Conservation (phyloP, 2,888 invertebrate genomes). For the Argyra leucocephala region DNA sequence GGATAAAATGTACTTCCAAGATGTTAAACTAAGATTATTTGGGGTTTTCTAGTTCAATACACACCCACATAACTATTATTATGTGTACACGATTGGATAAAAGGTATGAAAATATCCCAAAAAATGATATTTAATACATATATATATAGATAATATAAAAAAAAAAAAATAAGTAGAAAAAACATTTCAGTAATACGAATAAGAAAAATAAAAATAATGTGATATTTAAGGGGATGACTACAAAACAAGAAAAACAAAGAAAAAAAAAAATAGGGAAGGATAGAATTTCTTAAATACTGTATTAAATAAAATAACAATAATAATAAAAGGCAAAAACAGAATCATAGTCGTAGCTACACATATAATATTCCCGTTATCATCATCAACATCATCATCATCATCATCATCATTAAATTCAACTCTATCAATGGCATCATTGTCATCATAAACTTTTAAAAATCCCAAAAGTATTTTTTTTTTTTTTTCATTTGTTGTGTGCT, state of each 20-base stretch:
- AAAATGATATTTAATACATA: neutral
- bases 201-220: neutral
- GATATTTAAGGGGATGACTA: neutral
- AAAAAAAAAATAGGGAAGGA: neutral
- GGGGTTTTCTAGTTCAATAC: slow-evolving; percentile 1
- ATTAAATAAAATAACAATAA: neutral
- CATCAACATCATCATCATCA: neutral
- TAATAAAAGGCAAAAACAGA: too few relatives aligned
- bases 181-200: neutral
- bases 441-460: slow-evolving; percentile 1
- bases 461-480: neutral
- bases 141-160: too few relatives aligned
- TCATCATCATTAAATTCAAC: neutral
- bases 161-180: neutral
- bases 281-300: too few relatives aligned
- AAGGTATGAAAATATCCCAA: slow-evolving; percentile 1
- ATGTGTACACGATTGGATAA: neutral
- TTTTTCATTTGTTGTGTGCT: too few relatives aligned
- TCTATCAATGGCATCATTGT: neutral
- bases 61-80: slow-evolving; percentile 6
- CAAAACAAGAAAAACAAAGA: neutral
- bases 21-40: slow-evolving; percentile 6
- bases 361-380: too few relatives aligned
- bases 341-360: neutral
- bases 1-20: neutral